Conservation (phyloP, 2,797 vertebrate genomes). For the Fringilla coelebs region DNA sequence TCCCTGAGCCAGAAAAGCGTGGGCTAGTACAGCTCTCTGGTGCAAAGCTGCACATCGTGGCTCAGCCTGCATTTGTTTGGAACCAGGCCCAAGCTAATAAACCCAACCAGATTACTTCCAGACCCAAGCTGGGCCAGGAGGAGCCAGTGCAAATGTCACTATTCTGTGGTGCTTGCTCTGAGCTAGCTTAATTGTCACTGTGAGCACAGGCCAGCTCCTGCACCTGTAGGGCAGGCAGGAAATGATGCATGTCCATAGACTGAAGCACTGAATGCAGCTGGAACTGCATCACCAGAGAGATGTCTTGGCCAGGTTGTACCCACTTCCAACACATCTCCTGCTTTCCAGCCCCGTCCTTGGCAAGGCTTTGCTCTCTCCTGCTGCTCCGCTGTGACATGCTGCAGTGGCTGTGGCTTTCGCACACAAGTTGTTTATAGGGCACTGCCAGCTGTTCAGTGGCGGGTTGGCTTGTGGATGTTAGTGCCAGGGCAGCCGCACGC, state of each 20-base stretch:
- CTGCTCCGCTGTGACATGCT: background rate
- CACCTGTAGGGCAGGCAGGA: background rate
- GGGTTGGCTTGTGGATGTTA: background rate
- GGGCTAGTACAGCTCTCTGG: background rate
- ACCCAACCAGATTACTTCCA: slow-evolving; percentile 45
- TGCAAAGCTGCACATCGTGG: background rate
- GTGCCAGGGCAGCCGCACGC: background rate
- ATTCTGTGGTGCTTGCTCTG: background rate
- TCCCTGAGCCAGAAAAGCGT: background rate
- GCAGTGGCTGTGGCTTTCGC: background rate
- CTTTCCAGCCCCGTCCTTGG: background rate
- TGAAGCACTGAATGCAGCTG: background rate
- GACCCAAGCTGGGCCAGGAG: slow-evolving; percentile 7
- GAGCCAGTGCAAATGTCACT: slow-evolving; percentile 29
- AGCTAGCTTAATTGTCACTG: background rate
- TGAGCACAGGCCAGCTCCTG: background rate
- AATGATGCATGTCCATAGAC: rapidly evolving
- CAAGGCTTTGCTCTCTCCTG: background rate
- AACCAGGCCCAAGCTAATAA: slow-evolving; percentile 50
- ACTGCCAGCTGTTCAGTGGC: background rate
- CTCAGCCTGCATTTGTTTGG: background rate
- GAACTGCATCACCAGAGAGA: rapidly evolving
- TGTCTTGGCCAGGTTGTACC: background rate
- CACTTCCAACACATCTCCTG: background rate
- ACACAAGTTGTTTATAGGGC: background rate